A percentile compares a stretch with the other conserved stretches of the same genome.
phyloP scores from a whole-genome alignment of 2,113 vertebrate genomes.

The Dermatemys mawii region DNA sequence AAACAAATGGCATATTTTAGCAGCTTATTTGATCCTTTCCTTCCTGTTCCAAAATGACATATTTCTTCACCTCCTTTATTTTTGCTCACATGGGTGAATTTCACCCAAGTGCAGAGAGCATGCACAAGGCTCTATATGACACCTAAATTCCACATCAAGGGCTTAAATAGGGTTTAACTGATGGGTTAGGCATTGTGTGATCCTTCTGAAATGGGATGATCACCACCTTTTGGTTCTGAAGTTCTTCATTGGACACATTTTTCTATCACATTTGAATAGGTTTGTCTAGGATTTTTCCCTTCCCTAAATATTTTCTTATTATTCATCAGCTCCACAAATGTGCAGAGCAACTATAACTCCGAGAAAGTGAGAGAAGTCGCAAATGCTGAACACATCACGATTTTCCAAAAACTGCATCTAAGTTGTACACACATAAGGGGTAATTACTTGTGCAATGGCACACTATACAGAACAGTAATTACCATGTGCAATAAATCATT shows the following conservation, averaged over 20 bases:
- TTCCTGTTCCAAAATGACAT: background rate
- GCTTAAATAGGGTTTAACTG: background rate
- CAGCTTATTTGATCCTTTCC: background rate
- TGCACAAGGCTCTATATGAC: background rate
- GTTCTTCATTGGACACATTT: background rate
- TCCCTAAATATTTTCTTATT: background rate
- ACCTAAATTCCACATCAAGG: background rate
- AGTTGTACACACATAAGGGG: background rate
- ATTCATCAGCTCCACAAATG: background rate
- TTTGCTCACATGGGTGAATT: background rate
- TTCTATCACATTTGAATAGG: background rate
- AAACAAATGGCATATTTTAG: background rate
- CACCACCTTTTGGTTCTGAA: accelerated
- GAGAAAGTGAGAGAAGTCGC: background rate
- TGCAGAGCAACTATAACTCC: background rate
- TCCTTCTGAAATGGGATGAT: accelerated
- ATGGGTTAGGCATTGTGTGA: background rate
- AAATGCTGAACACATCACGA: background rate
- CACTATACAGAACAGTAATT: background rate
- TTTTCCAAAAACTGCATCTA: background rate
- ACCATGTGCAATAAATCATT: background rate
- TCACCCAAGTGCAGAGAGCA: background rate
- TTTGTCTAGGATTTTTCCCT: background rate
- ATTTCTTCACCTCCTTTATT: background rate
- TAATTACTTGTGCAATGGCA: background rate